A percentile compares a stretch with the other conserved stretches of the same genome.
phyloP scores from a whole-genome alignment of 2,888 invertebrate species.

The Caenorhabditis sp. region DNA sequence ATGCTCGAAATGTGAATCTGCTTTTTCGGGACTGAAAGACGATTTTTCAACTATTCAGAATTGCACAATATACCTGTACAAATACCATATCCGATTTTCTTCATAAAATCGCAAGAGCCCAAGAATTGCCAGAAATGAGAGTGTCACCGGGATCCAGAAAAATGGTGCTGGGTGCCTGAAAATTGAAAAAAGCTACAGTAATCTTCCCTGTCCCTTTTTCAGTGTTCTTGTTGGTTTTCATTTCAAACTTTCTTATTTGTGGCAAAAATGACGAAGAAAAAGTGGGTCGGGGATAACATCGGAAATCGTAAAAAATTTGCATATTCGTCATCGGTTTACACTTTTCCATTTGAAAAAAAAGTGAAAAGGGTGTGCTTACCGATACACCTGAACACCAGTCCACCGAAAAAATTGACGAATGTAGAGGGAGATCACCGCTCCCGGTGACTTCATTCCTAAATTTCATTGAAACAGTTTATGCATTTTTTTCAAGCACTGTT shows the following conservation, averaged over 20 bases:
- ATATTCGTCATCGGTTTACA: not conserved
- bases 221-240: too few relatives aligned
- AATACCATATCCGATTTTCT: slow-evolving; percentile 73
- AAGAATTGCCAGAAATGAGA: slow-evolving; percentile 59
- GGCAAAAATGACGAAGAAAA: not conserved
- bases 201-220: too few relatives aligned
- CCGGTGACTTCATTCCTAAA: slow-evolving; percentile 67
- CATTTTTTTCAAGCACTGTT: too few relatives aligned
- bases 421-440: slow-evolving; percentile 65
- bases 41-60: not conserved
- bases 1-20: slow-evolving; percentile 71
- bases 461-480: too few relatives aligned
- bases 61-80: slow-evolving; percentile 50
- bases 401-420: slow-evolving; percentile 67
- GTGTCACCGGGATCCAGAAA: slow-evolving; percentile 67
- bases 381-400: slow-evolving; percentile 67
- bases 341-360: not conserved
- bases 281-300: too few relatives aligned
- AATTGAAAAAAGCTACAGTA: not conserved
- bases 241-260: not conserved
- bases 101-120: slow-evolving; percentile 70
- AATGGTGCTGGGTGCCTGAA: slow-evolving; percentile 68
- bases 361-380: slow-evolving; percentile 53
- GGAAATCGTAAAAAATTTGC: too few relatives aligned
- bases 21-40: slow-evolving; percentile 64